A percentile compares a stretch with the other conserved stretches of the same genome.
Conservation (phyloP, 2,113 vertebrate species). For the Leucoraja erinaceus region DNA sequence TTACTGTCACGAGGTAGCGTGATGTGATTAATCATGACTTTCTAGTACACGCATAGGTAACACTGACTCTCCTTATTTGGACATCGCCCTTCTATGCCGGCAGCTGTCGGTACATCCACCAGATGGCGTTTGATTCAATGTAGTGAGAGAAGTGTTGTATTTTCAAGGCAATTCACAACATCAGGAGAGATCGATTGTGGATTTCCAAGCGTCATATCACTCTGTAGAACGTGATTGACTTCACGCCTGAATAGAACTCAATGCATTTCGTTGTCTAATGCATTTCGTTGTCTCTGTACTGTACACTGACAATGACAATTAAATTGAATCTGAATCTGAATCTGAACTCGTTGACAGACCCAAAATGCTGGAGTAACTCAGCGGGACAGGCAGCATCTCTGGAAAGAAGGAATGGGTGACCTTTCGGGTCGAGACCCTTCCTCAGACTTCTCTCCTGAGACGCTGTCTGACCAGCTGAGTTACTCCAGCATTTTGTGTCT, state of each 20-base stretch:
- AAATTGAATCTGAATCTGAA: too few relatives aligned
- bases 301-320: too few relatives aligned
- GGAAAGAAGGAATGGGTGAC: too few relatives aligned
- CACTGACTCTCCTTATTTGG: not conserved
- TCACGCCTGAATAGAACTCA: not conserved
- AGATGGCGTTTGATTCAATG: not conserved
- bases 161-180: not conserved
- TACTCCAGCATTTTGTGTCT: too few relatives aligned
- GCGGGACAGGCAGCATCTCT: too few relatives aligned
- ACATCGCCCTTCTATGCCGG: not conserved
- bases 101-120: not conserved
- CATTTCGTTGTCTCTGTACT: too few relatives aligned
- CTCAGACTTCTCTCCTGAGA: too few relatives aligned
- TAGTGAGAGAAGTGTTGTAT: not conserved
- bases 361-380: not conserved
- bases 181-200: not conserved
- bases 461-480: too few relatives aligned
- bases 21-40: not conserved
- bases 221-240: not conserved
- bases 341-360: not conserved
- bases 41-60: not conserved
- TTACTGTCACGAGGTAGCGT: not conserved
- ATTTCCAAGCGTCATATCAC: not conserved
- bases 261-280: too few relatives aligned
- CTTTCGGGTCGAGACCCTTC: too few relatives aligned